These are phyloP conservation scores for Geophilus truncorum DNA, from an alignment of 2,888 invertebrate species.

Conservation along the genomic window DNA sequence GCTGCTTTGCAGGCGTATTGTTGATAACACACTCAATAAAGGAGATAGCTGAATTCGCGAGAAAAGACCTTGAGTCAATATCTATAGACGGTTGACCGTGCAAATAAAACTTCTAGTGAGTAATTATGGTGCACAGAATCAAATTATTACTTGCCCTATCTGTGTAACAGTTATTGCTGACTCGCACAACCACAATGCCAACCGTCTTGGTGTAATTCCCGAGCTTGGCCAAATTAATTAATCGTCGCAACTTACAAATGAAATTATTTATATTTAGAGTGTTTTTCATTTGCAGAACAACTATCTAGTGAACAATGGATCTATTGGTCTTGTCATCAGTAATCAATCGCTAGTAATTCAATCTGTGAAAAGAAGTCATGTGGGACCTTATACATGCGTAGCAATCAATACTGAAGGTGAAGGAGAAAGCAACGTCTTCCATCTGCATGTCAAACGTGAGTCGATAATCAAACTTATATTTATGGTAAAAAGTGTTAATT, in stretches of 20 bases:
- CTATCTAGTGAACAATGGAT: conserved; percentile 75
- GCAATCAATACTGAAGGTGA: conserved; percentile 83
- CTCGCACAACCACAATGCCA: too few relatives aligned
- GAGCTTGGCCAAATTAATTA: too few relatives aligned
- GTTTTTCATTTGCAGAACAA: conserved; percentile 59
- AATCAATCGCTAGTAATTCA: conserved; percentile 89
- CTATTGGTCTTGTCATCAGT: conserved; percentile 80
- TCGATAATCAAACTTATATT: conserved; percentile 23
- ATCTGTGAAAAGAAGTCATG: conserved; percentile 76
- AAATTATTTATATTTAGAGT: too few relatives aligned
- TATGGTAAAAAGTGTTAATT: too few relatives aligned
- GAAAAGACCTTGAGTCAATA: background rate
- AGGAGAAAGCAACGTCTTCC: conserved; percentile 42
- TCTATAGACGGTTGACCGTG: background rate
- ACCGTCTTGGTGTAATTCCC: too few relatives aligned
- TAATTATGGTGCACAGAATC: background rate
- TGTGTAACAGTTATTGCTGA: background rate
- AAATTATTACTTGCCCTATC: background rate
- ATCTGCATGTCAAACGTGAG: conserved; percentile 41
- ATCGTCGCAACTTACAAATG: background rate
- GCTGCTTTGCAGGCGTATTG: background rate
- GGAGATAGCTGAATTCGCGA: background rate
- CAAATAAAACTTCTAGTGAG: background rate
- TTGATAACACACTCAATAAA: background rate
- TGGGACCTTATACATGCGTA: conserved; percentile 81